These are phyloP conservation scores for Archocentrus centrarchus DNA, from an alignment of 2,113 vertebrate species.

Conservation along the genomic window DNA sequence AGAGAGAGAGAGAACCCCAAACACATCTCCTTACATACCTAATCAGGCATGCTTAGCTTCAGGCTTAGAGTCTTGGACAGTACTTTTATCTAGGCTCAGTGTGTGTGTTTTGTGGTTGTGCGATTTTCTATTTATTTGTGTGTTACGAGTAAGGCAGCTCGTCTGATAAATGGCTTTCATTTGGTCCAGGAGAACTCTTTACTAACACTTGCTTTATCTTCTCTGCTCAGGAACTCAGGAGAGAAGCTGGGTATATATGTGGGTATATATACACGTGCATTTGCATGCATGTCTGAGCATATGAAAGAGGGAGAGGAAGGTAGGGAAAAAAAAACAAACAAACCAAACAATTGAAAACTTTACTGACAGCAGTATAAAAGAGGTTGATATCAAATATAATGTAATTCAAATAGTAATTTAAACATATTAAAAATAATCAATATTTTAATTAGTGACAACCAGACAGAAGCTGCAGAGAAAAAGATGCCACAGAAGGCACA, in stretches of 20 bases:
- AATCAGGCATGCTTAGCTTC: conserved; percentile 62
- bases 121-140: conserved; percentile 24
- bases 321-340: not conserved
- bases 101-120: conserved; percentile 32
- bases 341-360: conserved; percentile 53
- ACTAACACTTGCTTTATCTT: conserved; percentile 71
- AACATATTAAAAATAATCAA: not conserved
- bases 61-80: conserved; percentile 42
- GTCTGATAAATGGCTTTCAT: conserved; percentile 73
- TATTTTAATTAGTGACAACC: not conserved
- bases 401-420: conserved; percentile 7
- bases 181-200: conserved; percentile 66
- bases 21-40: conserved; percentile 54
- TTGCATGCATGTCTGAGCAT: not conserved
- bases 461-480: not conserved
- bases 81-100: conserved; percentile 48
- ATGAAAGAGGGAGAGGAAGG: not conserved
- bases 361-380: conserved; percentile 43
- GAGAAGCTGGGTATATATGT: conserved; percentile 19
- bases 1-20: conserved; percentile 16
- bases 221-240: conserved; percentile 62
- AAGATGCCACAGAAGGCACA: not conserved
- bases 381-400: conserved; percentile 44
- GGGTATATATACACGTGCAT: not conserved
- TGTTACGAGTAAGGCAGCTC: conserved; percentile 44